phyloP scores from a whole-genome alignment of 2,797 vertebrate genomes.

The Rhinoraja longicauda region DNA sequence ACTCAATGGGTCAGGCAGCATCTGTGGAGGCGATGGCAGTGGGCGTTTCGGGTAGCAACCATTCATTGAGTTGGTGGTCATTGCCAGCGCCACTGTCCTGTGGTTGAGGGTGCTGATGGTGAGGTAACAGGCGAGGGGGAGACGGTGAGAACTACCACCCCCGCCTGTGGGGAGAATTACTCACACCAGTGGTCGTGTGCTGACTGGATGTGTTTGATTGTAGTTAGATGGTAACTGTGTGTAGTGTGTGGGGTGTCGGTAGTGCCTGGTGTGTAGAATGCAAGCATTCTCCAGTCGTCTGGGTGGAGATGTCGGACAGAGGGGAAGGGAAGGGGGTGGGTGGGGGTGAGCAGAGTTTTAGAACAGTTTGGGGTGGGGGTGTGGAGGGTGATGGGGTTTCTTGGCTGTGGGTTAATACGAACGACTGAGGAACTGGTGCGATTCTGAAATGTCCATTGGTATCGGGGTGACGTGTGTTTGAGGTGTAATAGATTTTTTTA shows the following conservation, averaged over 20 bases:
- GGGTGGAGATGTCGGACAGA: neutral
- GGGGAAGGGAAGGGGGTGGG: neutral
- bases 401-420: neutral
- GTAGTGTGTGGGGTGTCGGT: conserved; percentile 7
- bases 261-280: conserved; percentile 16
- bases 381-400: neutral
- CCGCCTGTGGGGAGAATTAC: too few relatives aligned
- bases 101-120: too few relatives aligned
- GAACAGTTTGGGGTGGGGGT: conserved; percentile 2
- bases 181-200: neutral
- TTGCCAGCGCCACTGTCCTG: too few relatives aligned
- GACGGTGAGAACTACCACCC: too few relatives aligned
- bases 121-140: too few relatives aligned
- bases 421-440: neutral
- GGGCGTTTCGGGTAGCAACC: too few relatives aligned
- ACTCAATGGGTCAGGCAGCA: too few relatives aligned
- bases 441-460: neutral
- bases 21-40: too few relatives aligned
- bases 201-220: neutral
- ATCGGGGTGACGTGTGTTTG: neutral
- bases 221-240: neutral
- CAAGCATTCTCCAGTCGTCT: neutral
- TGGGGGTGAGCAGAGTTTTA: neutral
- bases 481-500: neutral
- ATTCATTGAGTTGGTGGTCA: too few relatives aligned